These are phyloP conservation scores for Varanus salvator DNA, from an alignment of 2,113 vertebrate species.

Conservation along the genomic window DNA sequence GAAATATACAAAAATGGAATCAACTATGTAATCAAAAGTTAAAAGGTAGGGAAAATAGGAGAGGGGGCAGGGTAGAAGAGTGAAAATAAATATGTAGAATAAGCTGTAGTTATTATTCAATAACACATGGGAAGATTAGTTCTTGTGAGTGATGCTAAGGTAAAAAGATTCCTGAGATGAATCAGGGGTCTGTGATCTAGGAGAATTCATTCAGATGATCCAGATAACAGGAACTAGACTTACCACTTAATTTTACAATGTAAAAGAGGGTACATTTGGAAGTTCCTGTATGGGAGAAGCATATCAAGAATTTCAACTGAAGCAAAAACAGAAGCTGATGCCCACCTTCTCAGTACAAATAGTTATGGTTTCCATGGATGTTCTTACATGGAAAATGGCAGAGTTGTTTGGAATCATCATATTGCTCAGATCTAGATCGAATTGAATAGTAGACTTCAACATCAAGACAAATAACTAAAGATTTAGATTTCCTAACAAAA, in stretches of 20 bases:
- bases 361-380: neutral
- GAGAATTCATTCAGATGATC: neutral
- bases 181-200: neutral
- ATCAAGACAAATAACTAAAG: conserved; percentile 1
- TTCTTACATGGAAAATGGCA: neutral
- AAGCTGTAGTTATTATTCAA: neutral
- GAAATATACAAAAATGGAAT: neutral
- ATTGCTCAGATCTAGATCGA: conserved; percentile 12
- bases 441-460: neutral
- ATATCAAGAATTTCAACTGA: neutral
- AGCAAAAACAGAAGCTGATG: neutral
- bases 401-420: neutral
- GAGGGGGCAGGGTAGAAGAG: neutral
- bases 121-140: neutral
- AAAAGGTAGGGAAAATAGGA: neutral
- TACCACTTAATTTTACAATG: neutral
- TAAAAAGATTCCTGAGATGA: neutral
- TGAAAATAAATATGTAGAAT: neutral
- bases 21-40: neutral
- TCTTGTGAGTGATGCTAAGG: neutral
- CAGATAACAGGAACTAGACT: neutral
- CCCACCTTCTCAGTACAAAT: neutral
- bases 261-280: neutral
- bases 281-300: neutral
- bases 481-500: neutral